Conservation (phyloP, 2,113 vertebrate species). For the Microtus richardsoni region DNA sequence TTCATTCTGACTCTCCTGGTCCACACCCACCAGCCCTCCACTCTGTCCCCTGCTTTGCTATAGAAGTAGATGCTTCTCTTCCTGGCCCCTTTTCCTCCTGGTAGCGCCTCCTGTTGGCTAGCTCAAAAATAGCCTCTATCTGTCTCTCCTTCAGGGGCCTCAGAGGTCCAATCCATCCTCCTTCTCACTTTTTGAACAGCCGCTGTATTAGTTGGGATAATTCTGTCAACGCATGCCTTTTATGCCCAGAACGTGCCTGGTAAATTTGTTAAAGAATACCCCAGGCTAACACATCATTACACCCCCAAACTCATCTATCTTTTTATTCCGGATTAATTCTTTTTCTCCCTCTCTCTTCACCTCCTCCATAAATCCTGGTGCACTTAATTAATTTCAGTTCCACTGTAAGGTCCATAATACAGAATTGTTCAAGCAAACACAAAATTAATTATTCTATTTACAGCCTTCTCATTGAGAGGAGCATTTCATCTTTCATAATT, state of each 20-base stretch:
- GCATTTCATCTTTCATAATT: constrained; percentile 99
- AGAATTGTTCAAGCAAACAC: constrained; percentile 99
- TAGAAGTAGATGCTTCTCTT: background rate
- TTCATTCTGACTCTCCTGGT: background rate
- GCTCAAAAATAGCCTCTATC: background rate
- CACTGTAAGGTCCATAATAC: constrained; percentile 97
- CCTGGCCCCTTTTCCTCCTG: background rate
- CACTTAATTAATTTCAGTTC: constrained; percentile 99
- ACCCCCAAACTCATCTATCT: constrained; percentile 99
- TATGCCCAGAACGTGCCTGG: constrained; percentile 92
- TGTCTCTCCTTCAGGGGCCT: background rate
- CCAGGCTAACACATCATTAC: constrained; percentile 96
- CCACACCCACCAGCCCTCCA: background rate
- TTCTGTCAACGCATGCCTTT: constrained; percentile 93
- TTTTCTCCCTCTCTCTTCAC: constrained; percentile 95
- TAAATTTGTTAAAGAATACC: constrained; percentile 97
- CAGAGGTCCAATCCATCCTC: constrained; percentile 68
- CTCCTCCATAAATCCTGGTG: constrained; percentile 99
- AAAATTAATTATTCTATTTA: constrained; percentile 99
- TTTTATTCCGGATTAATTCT: constrained; percentile 98
- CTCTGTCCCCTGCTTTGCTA: background rate
- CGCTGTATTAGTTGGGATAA: constrained; percentile 95
- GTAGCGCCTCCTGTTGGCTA: background rate
- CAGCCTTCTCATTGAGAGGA: constrained; percentile 99
- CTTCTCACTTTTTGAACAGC: constrained; percentile 90